Conservation (phyloP, 1,140 invertebrate genomes). For the Drosophila pseudoananassae region DNA sequence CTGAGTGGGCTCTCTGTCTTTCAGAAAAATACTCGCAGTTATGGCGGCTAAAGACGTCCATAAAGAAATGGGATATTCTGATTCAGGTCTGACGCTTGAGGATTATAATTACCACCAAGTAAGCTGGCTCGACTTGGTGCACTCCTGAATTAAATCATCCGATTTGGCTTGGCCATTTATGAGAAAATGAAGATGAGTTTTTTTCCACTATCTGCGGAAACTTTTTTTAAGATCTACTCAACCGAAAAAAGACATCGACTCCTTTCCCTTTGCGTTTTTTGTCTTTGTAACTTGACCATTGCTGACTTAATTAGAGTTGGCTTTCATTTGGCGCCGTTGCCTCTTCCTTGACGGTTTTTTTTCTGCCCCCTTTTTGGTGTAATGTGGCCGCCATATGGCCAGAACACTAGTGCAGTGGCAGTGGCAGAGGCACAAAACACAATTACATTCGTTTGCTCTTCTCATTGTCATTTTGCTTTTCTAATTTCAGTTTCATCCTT, state of each 20-base stretch:
- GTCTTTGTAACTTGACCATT: conserved; percentile 52
- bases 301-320: conserved; percentile 72
- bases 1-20: conserved; percentile 7
- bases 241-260: conserved; percentile 11
- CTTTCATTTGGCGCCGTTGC: conserved; percentile 39
- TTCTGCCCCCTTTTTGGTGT: conserved; percentile 32
- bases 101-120: conserved; percentile 61
- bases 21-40: conserved; percentile 16
- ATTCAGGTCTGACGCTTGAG: conserved; percentile 22
- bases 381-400: conserved; percentile 65
- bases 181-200: conserved; percentile 15
- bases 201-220: conserved; percentile 21
- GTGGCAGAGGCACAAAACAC: conserved; percentile 46
- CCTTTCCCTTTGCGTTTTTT: conserved; percentile 12
- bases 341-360: conserved; percentile 29
- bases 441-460: conserved; percentile 59
- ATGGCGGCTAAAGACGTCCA: conserved; percentile 31
- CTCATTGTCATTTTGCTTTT: conserved; percentile 48
- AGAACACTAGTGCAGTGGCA: conserved; percentile 33
- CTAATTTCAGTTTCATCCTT: conserved; percentile 61
- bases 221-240: conserved; percentile 11
- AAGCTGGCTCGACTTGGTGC: conserved; percentile 48
- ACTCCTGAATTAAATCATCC: conserved; percentile 64
- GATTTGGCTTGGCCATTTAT: conserved; percentile 29
- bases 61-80: conserved; percentile 41